A percentile compares a stretch with the other conserved stretches of the same genome.
Evolutionary conservation across 1,140 invertebrate genomes (phyloP).

Genomic region (Thaumatotibia leucotreta): DNA sequence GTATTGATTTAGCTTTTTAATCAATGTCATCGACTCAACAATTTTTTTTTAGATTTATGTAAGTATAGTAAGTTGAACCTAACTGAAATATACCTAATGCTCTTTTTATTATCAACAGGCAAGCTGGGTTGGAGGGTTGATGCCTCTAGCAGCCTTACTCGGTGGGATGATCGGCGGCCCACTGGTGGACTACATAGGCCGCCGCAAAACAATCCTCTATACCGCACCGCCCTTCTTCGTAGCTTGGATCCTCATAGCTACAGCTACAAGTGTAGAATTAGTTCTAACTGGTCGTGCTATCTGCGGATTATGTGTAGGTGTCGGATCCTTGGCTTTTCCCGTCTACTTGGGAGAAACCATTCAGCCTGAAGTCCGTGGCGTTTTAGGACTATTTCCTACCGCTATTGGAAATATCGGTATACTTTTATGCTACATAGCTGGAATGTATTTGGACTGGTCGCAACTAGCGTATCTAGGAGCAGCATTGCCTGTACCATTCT

Average conservation of each 20-base stretch:
- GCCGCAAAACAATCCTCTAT: conserved; percentile 87
- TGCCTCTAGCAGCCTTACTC: conserved; percentile 90
- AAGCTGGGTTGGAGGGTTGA: conserved; percentile 93
- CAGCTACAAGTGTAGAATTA: conserved; percentile 82
- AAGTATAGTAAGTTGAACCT: no score
- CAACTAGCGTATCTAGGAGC: conserved; percentile 87
- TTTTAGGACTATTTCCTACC: conserved; percentile 90
- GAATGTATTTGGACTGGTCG: conserved; percentile 88
- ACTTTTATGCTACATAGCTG: conserved; percentile 85
- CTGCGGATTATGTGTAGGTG: conserved; percentile 90
- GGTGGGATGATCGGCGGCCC: conserved; percentile 92
- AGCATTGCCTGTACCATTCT: conserved; percentile 84
- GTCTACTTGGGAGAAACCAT: conserved; percentile 95
- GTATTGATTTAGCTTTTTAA: no score
- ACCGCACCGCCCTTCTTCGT: conserved; percentile 90
- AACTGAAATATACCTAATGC: background rate
- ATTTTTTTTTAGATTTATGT: no score
- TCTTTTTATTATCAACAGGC: conserved; percentile 76
- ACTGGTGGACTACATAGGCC: conserved; percentile 90
- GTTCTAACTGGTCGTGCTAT: conserved; percentile 85
- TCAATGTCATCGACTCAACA: no score
- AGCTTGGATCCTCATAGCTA: conserved; percentile 89
- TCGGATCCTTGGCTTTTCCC: conserved; percentile 90
- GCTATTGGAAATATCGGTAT: conserved; percentile 94
- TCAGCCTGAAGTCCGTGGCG: conserved; percentile 92